Conservation (phyloP, 2,797 vertebrate genomes). For the Perodicticus potto region DNA sequence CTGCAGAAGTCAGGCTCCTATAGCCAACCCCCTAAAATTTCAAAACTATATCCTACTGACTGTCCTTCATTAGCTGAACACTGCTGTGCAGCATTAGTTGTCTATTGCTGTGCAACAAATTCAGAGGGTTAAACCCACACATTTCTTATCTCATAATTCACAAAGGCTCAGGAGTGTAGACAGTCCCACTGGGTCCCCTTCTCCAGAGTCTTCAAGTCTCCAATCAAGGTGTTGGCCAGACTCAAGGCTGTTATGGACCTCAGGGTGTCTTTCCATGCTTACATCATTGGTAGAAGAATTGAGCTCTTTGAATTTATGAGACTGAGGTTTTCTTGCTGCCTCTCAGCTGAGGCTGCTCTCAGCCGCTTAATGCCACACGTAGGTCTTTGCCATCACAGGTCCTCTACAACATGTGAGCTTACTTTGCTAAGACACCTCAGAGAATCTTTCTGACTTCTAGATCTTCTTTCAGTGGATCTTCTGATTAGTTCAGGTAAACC, state of each 20-base stretch:
- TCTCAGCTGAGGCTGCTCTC: neutral
- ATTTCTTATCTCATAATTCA: neutral
- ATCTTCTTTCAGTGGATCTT: neutral
- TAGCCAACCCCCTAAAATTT: neutral
- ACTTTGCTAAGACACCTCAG: neutral
- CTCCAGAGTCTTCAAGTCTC: neutral
- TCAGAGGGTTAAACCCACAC: neutral
- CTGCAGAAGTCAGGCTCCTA: neutral
- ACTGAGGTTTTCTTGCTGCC: neutral
- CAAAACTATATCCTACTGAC: neutral
- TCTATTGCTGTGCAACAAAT: neutral
- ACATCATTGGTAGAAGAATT: neutral
- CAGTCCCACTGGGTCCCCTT: neutral
- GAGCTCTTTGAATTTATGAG: neutral
- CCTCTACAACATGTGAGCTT: neutral
- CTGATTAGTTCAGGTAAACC: neutral
- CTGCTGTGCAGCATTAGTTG: neutral
- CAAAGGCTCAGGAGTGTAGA: neutral
- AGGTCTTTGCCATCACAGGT: neutral
- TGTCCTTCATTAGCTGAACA: neutral
- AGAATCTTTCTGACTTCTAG: neutral
- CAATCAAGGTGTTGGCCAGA: neutral
- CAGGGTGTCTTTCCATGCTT: neutral
- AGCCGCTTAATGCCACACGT: neutral
- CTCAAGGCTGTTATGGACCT: fast-evolving